phyloP scores from a whole-genome alignment of 2,888 invertebrate species.

The Heliothis peltigera region DNA sequence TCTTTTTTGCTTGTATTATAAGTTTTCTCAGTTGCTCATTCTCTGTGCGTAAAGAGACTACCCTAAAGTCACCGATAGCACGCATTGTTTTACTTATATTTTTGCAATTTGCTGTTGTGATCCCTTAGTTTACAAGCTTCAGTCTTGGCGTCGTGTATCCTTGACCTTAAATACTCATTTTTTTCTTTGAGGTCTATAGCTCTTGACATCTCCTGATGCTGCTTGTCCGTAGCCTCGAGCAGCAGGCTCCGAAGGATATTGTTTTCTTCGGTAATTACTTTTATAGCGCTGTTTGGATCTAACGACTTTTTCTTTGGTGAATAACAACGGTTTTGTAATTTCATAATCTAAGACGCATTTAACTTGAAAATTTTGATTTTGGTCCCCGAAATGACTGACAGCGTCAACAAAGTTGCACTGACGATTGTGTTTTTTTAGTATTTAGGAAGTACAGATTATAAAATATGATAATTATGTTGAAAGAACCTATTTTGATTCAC shows the following conservation, averaged over 20 bases:
- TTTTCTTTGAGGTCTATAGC: slow-evolving; percentile 81
- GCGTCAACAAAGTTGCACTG: neutral
- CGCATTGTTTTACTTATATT: slow-evolving; percentile 46
- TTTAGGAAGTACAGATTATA: neutral
- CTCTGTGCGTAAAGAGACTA: slow-evolving; percentile 68
- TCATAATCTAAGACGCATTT: slow-evolving; percentile 58
- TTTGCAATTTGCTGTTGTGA: slow-evolving; percentile 50
- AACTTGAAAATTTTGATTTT: slow-evolving; percentile 58
- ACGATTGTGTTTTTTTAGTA: neutral
- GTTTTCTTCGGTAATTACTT: slow-evolving; percentile 69
- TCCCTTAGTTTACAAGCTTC: slow-evolving; percentile 66
- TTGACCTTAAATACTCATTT: slow-evolving; percentile 66
- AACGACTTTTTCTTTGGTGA: slow-evolving; percentile 35
- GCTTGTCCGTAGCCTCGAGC: slow-evolving; percentile 74
- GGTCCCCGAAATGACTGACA: neutral
- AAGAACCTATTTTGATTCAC: neutral
- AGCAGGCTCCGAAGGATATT: slow-evolving; percentile 66
- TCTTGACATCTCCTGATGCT: slow-evolving; percentile 84
- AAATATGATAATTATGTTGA: neutral
- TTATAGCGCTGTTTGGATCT: slow-evolving; percentile 37
- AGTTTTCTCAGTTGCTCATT: slow-evolving; percentile 70
- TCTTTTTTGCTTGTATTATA: slow-evolving; percentile 69
- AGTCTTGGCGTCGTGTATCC: slow-evolving; percentile 68
- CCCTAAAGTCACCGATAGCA: slow-evolving; percentile 48
- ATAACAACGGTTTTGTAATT: slow-evolving; percentile 58